Evolutionary conservation across 2,797 vertebrate genomes (phyloP).

Genomic region (Sebastes oblongus): DNA sequence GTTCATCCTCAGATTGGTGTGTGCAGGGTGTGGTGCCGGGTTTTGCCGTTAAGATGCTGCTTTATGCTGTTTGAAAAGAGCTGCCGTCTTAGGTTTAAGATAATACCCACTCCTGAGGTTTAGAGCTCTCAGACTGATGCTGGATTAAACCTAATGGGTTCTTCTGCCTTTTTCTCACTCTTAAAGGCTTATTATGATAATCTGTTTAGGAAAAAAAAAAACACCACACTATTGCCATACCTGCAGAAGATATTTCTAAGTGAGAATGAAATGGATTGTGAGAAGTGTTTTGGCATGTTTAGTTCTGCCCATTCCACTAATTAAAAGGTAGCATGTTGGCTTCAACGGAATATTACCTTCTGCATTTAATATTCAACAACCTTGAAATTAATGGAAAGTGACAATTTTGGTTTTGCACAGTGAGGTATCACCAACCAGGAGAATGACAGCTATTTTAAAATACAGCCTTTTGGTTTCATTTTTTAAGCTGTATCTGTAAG

Average conservation of each 20-base stretch:
- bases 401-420: slow-evolving; percentile 10
- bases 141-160: slow-evolving; percentile 53
- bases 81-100: slow-evolving; percentile 40
- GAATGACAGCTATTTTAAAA: slow-evolving; percentile 33
- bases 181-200: slow-evolving; percentile 27
- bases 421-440: not conserved
- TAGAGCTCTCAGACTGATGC: slow-evolving; percentile 24
- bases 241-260: slow-evolving; percentile 8
- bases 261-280: not conserved
- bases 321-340: slow-evolving; percentile 23
- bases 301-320: not conserved
- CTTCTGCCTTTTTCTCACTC: slow-evolving; percentile 36
- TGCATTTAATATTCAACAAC: slow-evolving; percentile 10
- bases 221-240: not conserved
- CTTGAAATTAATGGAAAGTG: slow-evolving; percentile 30
- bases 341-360: slow-evolving; percentile 30
- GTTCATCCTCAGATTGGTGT: slow-evolving; percentile 42
- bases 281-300: slow-evolving; percentile 13
- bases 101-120: slow-evolving; percentile 47
- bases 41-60: slow-evolving; percentile 20
- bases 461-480: slow-evolving; percentile 30
- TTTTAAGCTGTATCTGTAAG: slow-evolving; percentile 50
- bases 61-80: slow-evolving; percentile 44
- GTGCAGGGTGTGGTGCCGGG: slow-evolving; percentile 31
- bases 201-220: not conserved